Base-by-base conservation (phyloP, 1,140 invertebrate genomes). In the Drosophila erecta region DNA sequence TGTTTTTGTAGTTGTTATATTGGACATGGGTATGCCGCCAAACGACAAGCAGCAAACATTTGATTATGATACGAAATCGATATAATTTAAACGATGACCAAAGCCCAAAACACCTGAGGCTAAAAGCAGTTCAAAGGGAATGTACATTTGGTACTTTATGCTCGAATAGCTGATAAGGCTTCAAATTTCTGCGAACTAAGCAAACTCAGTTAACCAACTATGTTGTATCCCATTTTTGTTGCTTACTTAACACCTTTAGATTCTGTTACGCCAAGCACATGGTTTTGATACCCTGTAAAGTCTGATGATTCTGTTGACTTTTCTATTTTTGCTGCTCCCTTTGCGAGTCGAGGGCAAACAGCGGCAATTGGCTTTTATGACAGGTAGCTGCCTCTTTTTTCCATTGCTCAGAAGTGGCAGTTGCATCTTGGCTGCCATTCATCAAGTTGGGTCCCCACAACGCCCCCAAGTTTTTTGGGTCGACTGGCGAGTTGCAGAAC, bases 61-160 rank as follows among this genome's bases (percentile, higher is more conserved):
- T 87, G 84, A 89, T 89, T 89, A 89, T 89, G 80, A 89, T 89
- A 89, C 84, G 84, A 89, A 89, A 89, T 89, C 84, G 84, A 89
- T 89, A 89, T 89, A 89, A 89, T 89, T 89, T 89, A 89, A 89
- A 87, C 79, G 84, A 80, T 87, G 83, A 65, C 83, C 81, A 78
- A 66, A 35, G 43, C 41, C 30, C 12, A 15, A 56, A 30, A 17
- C 27, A 20, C n/a, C 4, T 37, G 1, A 20, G 51, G 12, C 10
- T 4, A 22, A 38, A 38, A 12, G 20, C 10, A 14, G 2, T 17
- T 51, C 15, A 20, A 27, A 35, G 11, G 4, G 30, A 14, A 1
- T 20, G 30, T 0, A 20, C 4, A 0, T 27, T 27, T 27, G 10
- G 15, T 15, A 46, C 24, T 47, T n/a, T 4, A 27, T n/a, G n/a